Percentiles rank a stretch among this genome's conserved stretches.
Evolutionary conservation across 2,888 invertebrate genomes (phyloP).

Genomic region (Diaprepes abbreviatus): DNA sequence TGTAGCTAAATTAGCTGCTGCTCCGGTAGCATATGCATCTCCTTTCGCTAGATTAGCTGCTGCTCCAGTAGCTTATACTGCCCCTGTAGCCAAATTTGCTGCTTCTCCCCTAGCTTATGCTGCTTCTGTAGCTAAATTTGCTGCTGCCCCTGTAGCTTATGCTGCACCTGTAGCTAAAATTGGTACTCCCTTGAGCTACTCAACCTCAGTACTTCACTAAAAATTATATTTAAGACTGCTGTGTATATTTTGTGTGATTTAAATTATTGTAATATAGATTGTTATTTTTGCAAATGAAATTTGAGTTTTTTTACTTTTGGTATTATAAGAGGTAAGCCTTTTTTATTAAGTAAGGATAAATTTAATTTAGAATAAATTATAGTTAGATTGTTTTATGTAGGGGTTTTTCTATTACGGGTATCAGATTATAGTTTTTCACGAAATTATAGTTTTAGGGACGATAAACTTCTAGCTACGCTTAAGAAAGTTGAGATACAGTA

Average conservation of each 20-base stretch:
- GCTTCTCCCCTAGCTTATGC: constrained; percentile 42
- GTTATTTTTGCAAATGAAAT: constrained; percentile 3
- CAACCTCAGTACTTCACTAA: constrained; percentile 52
- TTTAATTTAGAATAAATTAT: too few relatives aligned
- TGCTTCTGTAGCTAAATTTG: constrained; percentile 60
- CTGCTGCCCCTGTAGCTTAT: constrained; percentile 48
- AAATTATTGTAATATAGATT: constrained; percentile 22
- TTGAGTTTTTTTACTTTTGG: neutral
- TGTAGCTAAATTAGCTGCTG: constrained; percentile 57
- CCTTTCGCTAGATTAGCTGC: too few relatives aligned
- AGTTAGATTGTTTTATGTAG: too few relatives aligned
- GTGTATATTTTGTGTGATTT: neutral
- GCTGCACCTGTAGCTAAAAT: constrained; percentile 41
- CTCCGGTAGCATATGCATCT: constrained; percentile 47
- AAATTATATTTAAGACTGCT: neutral
- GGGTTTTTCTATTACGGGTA: too few relatives aligned
- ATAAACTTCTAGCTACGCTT: too few relatives aligned
- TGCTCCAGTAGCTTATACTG: constrained; percentile 41
- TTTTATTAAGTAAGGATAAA: too few relatives aligned
- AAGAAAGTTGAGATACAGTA: too few relatives aligned
- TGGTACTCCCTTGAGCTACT: constrained; percentile 47
- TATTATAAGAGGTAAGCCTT: too few relatives aligned
- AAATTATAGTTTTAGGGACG: too few relatives aligned
- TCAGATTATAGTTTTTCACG: too few relatives aligned
- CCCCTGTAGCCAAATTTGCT: constrained; percentile 32